Percentiles rank a stretch among this genome's conserved stretches.
phyloP scores from a whole-genome alignment of 2,888 invertebrate genomes.

The Parochlus steinenii region DNA sequence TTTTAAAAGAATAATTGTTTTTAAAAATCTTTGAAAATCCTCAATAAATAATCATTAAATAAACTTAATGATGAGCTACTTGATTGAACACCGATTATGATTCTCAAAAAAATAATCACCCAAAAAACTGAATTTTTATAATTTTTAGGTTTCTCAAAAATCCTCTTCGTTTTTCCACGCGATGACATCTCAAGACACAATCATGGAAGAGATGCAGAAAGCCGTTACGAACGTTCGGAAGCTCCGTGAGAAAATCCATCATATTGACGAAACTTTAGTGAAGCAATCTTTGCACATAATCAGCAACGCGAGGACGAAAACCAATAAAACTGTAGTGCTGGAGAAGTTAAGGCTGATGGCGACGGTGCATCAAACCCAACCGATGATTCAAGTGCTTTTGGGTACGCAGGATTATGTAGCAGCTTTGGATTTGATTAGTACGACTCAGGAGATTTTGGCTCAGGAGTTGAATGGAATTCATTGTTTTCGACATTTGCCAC shows the following conservation, averaged over 20 bases:
- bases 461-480: conserved; percentile 84
- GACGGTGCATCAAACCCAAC: conserved; percentile 94
- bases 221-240: conserved; percentile 60
- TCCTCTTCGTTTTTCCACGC: conserved; percentile 96
- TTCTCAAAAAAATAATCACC: background rate
- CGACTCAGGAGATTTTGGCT: conserved; percentile 84
- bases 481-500: conserved; percentile 88
- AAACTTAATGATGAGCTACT: background rate
- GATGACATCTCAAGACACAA: conserved; percentile 93
- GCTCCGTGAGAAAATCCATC: conserved; percentile 56
- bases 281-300: conserved; percentile 65
- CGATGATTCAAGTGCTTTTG: conserved; percentile 84
- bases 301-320: conserved; percentile 45
- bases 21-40: no score
- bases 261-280: conserved; percentile 63
- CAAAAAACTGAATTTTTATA: background rate
- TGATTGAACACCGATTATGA: background rate
- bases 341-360: conserved; percentile 78
- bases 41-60: no score
- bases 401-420: conserved; percentile 95
- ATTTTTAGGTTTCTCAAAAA: conserved; percentile 54
- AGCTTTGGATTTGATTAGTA: conserved; percentile 89
- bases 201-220: conserved; percentile 85
- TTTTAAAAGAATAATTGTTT: no score
- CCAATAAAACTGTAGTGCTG: conserved; percentile 46